Percentiles rank a stretch among this genome's conserved stretches.
Evolutionary conservation across 2,888 invertebrate genomes (phyloP).

Genomic region (Meteorus colon): DNA sequence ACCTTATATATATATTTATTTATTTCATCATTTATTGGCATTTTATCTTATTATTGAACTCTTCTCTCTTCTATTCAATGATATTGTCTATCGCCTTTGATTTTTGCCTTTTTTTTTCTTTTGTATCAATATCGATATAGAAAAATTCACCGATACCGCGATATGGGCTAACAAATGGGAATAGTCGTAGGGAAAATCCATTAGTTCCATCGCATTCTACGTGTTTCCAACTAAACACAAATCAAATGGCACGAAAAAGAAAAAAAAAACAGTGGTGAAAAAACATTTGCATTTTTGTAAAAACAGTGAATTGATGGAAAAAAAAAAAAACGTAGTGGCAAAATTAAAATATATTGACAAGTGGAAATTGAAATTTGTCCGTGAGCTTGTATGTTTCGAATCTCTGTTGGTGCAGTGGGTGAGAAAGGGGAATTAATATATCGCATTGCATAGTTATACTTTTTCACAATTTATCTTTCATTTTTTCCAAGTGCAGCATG

Average conservation of each 20-base stretch:
- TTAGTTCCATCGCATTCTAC: not conserved
- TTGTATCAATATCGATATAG: not conserved
- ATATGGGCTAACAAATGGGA: not conserved
- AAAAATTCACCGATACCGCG: not conserved
- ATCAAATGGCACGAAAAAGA: not conserved
- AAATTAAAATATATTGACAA: not conserved
- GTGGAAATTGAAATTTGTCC: constrained; percentile 37
- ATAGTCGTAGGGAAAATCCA: not conserved
- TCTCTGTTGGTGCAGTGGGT: constrained; percentile 41
- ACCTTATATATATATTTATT: constrained; percentile 1
- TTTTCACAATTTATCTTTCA: constrained; percentile 61
- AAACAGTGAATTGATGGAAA: not conserved
- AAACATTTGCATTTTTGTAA: not conserved
- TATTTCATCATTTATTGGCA: constrained; percentile 8
- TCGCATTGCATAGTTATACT: constrained; percentile 48
- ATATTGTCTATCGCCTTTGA: not conserved
- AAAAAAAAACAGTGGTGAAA: not conserved
- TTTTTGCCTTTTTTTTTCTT: not conserved
- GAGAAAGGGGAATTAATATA: not conserved
- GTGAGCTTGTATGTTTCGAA: constrained; percentile 36
- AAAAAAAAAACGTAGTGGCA: not conserved
- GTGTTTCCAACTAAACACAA: not conserved
- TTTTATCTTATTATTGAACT: constrained; percentile 8
- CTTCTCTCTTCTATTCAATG: not conserved
- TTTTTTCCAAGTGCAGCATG: not conserved